phyloP scores from a whole-genome alignment of 2,888 invertebrate genomes.

The Beris chalybata region DNA sequence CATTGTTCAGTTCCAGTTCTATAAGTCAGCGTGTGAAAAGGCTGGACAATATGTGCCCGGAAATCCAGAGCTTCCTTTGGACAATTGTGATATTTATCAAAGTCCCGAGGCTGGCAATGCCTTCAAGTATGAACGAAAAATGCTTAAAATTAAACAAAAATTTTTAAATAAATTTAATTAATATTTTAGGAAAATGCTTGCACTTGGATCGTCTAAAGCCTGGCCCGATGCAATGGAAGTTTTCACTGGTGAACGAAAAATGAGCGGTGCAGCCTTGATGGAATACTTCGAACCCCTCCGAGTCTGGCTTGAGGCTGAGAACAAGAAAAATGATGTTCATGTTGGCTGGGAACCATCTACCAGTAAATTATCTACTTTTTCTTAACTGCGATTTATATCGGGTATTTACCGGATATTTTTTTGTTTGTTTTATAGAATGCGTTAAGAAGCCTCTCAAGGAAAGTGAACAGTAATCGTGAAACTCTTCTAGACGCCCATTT shows the following conservation, averaged over 20 bases:
- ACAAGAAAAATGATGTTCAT: constrained; percentile 66
- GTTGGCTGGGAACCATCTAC: constrained; percentile 64
- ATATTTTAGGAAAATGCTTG: constrained; percentile 67
- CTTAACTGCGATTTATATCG: background rate
- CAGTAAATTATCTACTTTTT: constrained; percentile 46
- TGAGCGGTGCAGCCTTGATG: constrained; percentile 75
- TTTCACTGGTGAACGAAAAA: constrained; percentile 73
- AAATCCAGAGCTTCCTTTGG: constrained; percentile 67
- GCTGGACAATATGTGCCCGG: constrained; percentile 77
- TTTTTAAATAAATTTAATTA: background rate
- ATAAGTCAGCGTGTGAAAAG: constrained; percentile 69
- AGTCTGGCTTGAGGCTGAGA: constrained; percentile 74
- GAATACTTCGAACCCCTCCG: constrained; percentile 80
- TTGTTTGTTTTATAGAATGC: constrained; percentile 53
- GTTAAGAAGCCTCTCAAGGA: constrained; percentile 51
- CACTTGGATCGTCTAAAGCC: constrained; percentile 72
- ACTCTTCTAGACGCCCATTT: too few relatives aligned
- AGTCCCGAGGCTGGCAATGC: constrained; percentile 78
- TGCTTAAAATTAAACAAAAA: background rate
- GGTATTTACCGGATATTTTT: background rate
- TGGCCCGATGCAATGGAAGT: constrained; percentile 86
- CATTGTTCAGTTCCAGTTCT: constrained; percentile 79
- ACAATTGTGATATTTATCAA: constrained; percentile 83
- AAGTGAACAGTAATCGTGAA: background rate
- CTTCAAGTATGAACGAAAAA: constrained; percentile 57